Percentiles rank a stretch among this genome's conserved stretches.
Evolutionary conservation across 2,888 invertebrate genomes (phyloP).

Genomic region (Lepetodrilus schrolli): DNA sequence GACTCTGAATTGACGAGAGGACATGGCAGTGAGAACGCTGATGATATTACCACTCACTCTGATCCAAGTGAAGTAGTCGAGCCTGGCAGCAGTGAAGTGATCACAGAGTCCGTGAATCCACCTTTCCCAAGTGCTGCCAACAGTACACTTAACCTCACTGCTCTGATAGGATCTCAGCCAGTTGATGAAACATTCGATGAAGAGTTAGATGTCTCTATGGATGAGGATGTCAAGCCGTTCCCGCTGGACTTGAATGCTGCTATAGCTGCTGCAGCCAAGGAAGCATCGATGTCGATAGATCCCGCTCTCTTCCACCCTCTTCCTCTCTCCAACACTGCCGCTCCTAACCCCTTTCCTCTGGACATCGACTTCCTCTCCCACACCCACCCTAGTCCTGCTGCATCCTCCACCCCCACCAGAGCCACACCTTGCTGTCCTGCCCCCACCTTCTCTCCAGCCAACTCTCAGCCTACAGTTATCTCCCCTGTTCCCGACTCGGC

Average conservation of each 20-base stretch:
- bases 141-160: not conserved
- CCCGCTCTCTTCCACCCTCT: not conserved
- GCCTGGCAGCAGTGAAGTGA: too few relatives aligned
- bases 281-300: not conserved
- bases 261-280: not conserved
- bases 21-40: too few relatives aligned
- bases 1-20: too few relatives aligned
- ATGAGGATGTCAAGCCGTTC: conserved; percentile 1
- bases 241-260: conserved; percentile 2
- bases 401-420: not conserved
- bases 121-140: not conserved
- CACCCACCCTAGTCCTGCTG: not conserved
- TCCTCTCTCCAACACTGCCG: not conserved
- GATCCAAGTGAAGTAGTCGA: too few relatives aligned
- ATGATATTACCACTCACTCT: too few relatives aligned
- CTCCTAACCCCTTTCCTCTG: not conserved
- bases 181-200: not conserved
- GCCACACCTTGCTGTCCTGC: not conserved
- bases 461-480: not conserved
- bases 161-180: not conserved
- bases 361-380: not conserved
- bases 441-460: not conserved
- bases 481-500: conserved; percentile 11
- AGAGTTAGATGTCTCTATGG: not conserved
- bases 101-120: too few relatives aligned